Evolutionary conservation across 2,888 invertebrate species (phyloP).

Genomic region (Unio delphinus): DNA sequence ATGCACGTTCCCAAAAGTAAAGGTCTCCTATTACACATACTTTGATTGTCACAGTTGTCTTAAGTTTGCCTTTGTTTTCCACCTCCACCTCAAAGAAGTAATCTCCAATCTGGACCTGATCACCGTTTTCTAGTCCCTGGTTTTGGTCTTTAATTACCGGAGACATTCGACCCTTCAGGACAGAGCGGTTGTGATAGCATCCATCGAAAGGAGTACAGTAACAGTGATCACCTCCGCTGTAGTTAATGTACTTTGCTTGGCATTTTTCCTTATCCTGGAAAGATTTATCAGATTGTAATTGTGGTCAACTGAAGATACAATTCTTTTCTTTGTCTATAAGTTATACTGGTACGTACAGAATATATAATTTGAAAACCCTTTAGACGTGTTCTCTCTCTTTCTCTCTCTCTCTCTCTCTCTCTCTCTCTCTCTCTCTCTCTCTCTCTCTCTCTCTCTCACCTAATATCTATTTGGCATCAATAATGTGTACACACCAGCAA

Average conservation of each 20-base stretch:
- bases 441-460: too few relatives aligned
- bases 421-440: too few relatives aligned
- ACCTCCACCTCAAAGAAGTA: conserved; percentile 46
- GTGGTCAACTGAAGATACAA: too few relatives aligned
- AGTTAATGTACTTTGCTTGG: conserved; percentile 16
- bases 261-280: conserved; percentile 29
- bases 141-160: conserved; percentile 12
- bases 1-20: too few relatives aligned
- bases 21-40: conserved; percentile 8
- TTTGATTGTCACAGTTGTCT: conserved; percentile 23
- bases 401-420: too few relatives aligned
- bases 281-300: neutral
- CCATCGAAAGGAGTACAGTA: conserved; percentile 46
- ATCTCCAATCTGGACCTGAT: conserved; percentile 44
- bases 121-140: conserved; percentile 17
- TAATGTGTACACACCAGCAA: too few relatives aligned
- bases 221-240: conserved; percentile 37
- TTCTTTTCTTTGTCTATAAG: too few relatives aligned
- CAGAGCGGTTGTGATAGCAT: conserved; percentile 45
- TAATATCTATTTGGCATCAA: too few relatives aligned
- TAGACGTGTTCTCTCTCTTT: too few relatives aligned
- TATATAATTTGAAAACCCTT: too few relatives aligned
- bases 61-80: conserved; percentile 43
- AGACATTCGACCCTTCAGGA: conserved; percentile 24
- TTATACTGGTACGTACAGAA: too few relatives aligned